A percentile compares a stretch with the other conserved stretches of the same genome.
Conservation (phyloP, 1,140 invertebrate species). For the Palaemon carinicauda region DNA sequence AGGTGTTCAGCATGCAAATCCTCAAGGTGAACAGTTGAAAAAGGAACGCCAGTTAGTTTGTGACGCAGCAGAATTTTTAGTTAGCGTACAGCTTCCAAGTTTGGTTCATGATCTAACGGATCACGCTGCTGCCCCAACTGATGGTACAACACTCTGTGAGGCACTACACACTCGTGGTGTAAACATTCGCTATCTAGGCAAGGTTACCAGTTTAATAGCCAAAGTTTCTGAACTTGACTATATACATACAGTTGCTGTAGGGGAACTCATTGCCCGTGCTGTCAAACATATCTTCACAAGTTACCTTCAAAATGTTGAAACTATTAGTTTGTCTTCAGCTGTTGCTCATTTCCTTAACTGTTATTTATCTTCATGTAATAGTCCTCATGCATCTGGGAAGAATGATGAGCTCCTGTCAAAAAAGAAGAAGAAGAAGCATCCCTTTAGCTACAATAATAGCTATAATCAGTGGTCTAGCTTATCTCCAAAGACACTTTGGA, state of each 20-base stretch:
- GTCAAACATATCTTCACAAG: conserved; percentile 93
- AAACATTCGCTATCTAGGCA: conserved; percentile 95
- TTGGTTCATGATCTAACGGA: conserved; percentile 93
- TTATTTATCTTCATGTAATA: conserved; percentile 79
- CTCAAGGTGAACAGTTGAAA: conserved; percentile 74
- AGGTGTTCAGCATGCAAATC: conserved; percentile 84
- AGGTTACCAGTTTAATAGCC: conserved; percentile 79
- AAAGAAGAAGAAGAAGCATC: conserved; percentile 53
- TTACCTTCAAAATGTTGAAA: conserved; percentile 88
- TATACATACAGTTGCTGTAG: conserved; percentile 84
- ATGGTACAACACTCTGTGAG: conserved; percentile 93
- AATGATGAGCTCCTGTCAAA: conserved; percentile 59
- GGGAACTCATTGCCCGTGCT: conserved; percentile 85
- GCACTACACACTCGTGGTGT: conserved; percentile 93
- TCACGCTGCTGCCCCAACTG: conserved; percentile 91
- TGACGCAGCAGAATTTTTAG: conserved; percentile 94
- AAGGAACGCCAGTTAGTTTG: conserved; percentile 89
- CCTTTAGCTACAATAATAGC: conserved; percentile 14
- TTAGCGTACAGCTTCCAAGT: conserved; percentile 90
- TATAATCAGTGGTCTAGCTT: conserved; percentile 83
- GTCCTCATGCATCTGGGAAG: conserved; percentile 70
- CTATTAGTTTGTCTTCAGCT: conserved; percentile 86
- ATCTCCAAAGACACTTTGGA: conserved; percentile 85
- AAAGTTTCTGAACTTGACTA: conserved; percentile 86
- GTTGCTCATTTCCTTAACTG: conserved; percentile 97